Conservation (phyloP, 2,888 invertebrate species). For the Lottia scabra region DNA sequence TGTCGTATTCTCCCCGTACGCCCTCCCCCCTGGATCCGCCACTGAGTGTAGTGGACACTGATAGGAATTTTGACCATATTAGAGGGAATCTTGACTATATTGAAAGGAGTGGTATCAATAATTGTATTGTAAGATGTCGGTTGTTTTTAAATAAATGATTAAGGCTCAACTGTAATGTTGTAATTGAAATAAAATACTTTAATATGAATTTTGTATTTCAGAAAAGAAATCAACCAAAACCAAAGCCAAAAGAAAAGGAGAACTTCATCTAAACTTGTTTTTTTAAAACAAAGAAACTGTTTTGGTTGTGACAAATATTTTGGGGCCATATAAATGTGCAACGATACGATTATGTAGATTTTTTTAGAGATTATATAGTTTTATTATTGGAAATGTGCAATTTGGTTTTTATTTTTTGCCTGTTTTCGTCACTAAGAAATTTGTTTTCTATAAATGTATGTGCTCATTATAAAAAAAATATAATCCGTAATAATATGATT, state of each 20-base stretch:
- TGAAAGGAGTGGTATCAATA: neutral
- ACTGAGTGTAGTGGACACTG: neutral
- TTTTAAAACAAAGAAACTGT: neutral
- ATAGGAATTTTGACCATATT: neutral
- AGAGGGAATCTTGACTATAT: neutral
- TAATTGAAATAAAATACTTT: too few species aligned
- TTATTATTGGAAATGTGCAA: too few species aligned
- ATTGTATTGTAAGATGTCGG: neutral
- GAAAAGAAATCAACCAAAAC: neutral
- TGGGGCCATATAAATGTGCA: neutral
- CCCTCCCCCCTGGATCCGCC: too few species aligned
- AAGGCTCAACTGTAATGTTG: neutral
- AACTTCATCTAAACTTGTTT: neutral
- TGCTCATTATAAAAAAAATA: too few species aligned
- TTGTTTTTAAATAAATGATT: neutral
- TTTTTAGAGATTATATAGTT: too few species aligned
- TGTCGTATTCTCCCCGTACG: too few species aligned
- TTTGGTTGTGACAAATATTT: neutral
- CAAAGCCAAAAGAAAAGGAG: neutral
- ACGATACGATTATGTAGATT: neutral
- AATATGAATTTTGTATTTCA: neutral
- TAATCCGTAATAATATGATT: too few species aligned
- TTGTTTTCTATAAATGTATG: too few species aligned
- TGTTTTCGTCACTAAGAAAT: too few species aligned
- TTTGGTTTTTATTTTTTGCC: too few species aligned